Base-by-base conservation (phyloP, 1,140 invertebrate genomes). In the Cephus cinctus region DNA sequence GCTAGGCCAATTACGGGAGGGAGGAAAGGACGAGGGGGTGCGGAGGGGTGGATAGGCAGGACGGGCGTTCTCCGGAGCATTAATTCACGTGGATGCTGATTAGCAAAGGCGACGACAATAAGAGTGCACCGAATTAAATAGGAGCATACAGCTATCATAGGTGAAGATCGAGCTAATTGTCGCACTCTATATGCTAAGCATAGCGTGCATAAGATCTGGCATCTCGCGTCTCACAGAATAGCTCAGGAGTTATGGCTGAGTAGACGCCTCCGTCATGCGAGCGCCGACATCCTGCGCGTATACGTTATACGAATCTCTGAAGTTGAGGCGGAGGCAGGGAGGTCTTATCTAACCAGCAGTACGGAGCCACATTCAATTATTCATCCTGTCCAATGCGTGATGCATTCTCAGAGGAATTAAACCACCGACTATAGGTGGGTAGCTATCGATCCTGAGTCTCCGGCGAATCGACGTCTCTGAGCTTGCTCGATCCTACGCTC, bases 121-220 rank as follows among this genome's bases (percentile, higher is more conserved):
- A 55, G 47, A 44, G 39, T 41, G 54, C 57, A 51, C 22, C 62
- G 51, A 64, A 63, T 63, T 36, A 59, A 64, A 56, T 44, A 49
- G 27, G 32, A 22, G 46, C 38, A 8, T n/a, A 50, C 50, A 57
- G 58, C 56, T 54, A 54, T 54, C 54, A 38, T 54, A 54, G 58
- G 36, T 40, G 47, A 48, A 69, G 66, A 59, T 62, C 55, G 42
- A 59, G 56, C 66, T 74, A 75, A 75, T 75, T 63, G 63, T 67
- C 69, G 65, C 65, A 74, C 71, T 75, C 64, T 73, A 74, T 73
- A 73, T 76, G 71, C 68, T 71, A 74, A 73, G 62, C 64, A 61
- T 67, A 57, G 62, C 51, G 53, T 53, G 63, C 59, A 63, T 59
- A 60, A 54, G 53, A 12, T 12, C 34, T 51, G 63, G 60, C 62